Conservation (phyloP, 2,113 vertebrate genomes). For the Charadrius vociferus region DNA sequence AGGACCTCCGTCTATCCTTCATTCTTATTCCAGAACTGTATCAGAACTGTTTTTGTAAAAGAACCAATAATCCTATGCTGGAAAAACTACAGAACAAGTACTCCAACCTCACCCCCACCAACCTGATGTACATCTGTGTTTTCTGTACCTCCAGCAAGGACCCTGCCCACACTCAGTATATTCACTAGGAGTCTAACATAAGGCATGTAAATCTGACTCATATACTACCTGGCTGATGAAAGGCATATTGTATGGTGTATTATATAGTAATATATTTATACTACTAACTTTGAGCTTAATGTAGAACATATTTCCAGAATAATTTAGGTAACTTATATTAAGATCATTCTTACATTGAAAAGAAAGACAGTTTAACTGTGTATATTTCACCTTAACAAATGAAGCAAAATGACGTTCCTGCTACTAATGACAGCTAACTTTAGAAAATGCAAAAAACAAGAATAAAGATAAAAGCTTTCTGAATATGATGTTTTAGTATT, state of each 20-base stretch:
- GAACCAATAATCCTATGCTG: background rate
- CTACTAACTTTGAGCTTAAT: background rate
- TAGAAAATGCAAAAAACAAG: background rate
- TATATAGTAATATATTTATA: background rate
- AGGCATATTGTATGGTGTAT: background rate
- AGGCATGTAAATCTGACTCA: background rate
- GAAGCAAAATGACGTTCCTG: background rate
- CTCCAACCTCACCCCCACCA: rapidly evolving
- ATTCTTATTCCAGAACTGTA: background rate
- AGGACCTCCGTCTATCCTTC: background rate
- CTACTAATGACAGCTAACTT: background rate
- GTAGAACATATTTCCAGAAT: background rate
- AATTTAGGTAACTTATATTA: background rate
- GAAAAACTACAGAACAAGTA: background rate
- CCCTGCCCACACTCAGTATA: background rate
- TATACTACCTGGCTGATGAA: background rate
- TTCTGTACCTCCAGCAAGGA: background rate
- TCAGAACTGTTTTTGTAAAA: background rate
- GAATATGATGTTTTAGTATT: background rate
- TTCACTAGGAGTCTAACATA: background rate
- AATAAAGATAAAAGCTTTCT: background rate
- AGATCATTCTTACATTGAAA: background rate
- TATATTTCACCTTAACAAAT: background rate
- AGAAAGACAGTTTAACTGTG: background rate
- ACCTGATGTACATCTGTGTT: background rate